A percentile compares a stretch with the other conserved stretches of the same genome.
These are phyloP conservation scores for Ovis canadensis DNA, from an alignment of 2,113 vertebrate genomes.

Conservation along the genomic window DNA sequence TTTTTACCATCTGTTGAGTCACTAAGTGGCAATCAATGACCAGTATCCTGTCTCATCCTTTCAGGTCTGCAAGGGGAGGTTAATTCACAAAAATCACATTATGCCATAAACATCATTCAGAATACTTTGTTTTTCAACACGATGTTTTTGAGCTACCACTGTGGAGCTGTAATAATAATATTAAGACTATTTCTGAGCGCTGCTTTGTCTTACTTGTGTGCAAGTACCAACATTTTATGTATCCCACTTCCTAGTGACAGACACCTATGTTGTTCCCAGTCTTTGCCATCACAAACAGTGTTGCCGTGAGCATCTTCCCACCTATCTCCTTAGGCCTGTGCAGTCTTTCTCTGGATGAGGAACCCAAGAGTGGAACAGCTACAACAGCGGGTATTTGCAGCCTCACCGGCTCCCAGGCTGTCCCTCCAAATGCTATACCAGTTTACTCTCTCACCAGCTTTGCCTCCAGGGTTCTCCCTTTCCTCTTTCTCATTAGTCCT, in stretches of 20 bases:
- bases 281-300: neutral
- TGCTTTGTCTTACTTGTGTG: neutral
- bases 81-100: neutral
- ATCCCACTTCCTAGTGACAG: neutral
- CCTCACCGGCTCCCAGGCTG: neutral
- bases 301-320: neutral
- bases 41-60: neutral
- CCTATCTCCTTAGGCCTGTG: neutral
- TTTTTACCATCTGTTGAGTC: neutral
- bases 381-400: neutral
- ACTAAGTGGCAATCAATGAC: neutral
- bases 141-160: neutral
- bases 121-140: neutral
- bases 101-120: neutral
- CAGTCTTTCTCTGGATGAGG: neutral
- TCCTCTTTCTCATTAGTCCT: neutral
- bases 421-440: neutral
- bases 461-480: neutral
- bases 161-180: neutral
- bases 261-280: neutral
- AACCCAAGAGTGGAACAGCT: neutral
- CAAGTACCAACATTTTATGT: neutral
- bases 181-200: neutral
- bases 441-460: neutral
- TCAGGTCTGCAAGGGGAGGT: neutral